These are phyloP conservation scores for Hemithea aestivaria DNA, from an alignment of 2,888 invertebrate species.

Conservation along the genomic window DNA sequence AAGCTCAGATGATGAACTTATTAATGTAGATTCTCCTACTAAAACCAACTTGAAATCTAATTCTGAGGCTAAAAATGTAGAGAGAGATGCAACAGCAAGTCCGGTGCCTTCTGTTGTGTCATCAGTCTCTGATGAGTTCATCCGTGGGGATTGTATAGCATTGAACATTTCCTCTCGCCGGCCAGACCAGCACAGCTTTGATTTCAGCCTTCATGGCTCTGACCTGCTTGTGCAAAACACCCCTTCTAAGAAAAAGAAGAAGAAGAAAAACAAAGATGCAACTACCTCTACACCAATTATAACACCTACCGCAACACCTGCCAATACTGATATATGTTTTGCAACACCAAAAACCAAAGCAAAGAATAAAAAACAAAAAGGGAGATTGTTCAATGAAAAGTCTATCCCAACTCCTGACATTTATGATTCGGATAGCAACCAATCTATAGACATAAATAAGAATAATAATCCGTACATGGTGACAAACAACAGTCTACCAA, in stretches of 20 bases:
- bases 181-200: slow-evolving; percentile 61
- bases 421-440: slow-evolving; percentile 80
- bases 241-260: slow-evolving; percentile 63
- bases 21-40: slow-evolving; percentile 32
- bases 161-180: slow-evolving; percentile 67
- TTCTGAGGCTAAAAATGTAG: slow-evolving; percentile 34
- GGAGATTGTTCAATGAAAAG: slow-evolving; percentile 58
- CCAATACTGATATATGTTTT: slow-evolving; percentile 52
- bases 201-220: slow-evolving; percentile 71
- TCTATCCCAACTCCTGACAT: slow-evolving; percentile 69
- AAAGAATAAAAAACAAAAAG: slow-evolving; percentile 63
- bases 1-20: slow-evolving; percentile 68
- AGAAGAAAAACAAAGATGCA: slow-evolving; percentile 58
- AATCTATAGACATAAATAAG: slow-evolving; percentile 50
- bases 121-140: slow-evolving; percentile 73
- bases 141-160: slow-evolving; percentile 69
- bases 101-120: slow-evolving; percentile 72
- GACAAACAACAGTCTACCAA: slow-evolving; percentile 60
- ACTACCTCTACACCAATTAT: slow-evolving; percentile 49
- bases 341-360: slow-evolving; percentile 72
- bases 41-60: slow-evolving; percentile 29
- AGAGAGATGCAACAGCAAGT: slow-evolving; percentile 57
- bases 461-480: slow-evolving; percentile 49
- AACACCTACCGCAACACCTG: slow-evolving; percentile 27
- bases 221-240: slow-evolving; percentile 58